Conservation (phyloP, 2,888 invertebrate genomes). For the Ganaspis brasiliensis region DNA sequence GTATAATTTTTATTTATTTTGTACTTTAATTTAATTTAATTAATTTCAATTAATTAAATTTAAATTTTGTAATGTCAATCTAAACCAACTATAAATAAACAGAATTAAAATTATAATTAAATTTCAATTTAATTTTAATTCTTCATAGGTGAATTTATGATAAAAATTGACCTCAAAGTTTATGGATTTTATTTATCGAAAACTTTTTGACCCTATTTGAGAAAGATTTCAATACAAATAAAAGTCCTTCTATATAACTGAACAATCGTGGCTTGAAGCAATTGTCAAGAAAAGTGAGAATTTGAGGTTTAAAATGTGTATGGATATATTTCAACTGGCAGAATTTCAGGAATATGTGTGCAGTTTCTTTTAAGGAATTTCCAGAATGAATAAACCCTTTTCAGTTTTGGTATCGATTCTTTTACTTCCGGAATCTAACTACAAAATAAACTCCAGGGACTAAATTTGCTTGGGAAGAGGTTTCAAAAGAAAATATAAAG, state of each 20-base stretch:
- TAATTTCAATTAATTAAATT: too few relatives aligned
- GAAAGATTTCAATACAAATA: background rate
- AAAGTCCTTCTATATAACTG: background rate
- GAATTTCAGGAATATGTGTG: background rate
- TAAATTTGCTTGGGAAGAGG: background rate
- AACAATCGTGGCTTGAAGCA: background rate
- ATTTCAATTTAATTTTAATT: background rate
- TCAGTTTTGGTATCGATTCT: background rate
- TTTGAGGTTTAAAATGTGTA: background rate
- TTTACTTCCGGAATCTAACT: background rate
- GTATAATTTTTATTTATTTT: too few relatives aligned
- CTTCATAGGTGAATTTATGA: too few relatives aligned
- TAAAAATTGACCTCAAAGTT: too few relatives aligned
- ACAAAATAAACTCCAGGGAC: background rate
- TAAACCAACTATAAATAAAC: too few relatives aligned
- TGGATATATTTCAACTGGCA: background rate
- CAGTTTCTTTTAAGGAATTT: background rate
- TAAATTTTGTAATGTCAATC: too few relatives aligned
- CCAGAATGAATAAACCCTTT: background rate
- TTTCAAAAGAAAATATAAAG: too few relatives aligned
- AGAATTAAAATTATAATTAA: too few relatives aligned
- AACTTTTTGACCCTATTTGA: background rate
- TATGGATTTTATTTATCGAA: background rate
- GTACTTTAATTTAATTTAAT: too few relatives aligned
- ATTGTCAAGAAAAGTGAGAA: slow-evolving; percentile 10